Percentiles rank a stretch among this genome's conserved stretches.
phyloP scores from a whole-genome alignment of 2,797 vertebrate species.

The Melanotaenia maccullochi region DNA sequence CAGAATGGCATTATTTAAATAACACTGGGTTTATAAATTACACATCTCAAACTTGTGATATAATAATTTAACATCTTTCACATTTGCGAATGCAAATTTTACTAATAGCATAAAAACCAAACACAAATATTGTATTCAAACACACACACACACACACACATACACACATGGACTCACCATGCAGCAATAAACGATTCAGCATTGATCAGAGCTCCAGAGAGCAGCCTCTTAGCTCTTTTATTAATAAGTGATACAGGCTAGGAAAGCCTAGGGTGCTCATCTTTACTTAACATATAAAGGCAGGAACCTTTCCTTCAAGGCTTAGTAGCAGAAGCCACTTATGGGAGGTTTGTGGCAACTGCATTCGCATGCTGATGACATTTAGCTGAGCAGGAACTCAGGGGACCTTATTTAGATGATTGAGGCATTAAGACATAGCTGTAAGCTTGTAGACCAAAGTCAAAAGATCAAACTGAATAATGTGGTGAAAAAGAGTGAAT shows the following conservation, averaged over 20 bases:
- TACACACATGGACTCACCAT: slow-evolving; percentile 30
- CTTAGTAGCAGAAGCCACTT: slow-evolving; percentile 69
- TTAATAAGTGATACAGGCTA: slow-evolving; percentile 74
- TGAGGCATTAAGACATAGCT: slow-evolving; percentile 65
- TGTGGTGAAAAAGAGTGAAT: slow-evolving; percentile 36
- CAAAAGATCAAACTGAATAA: slow-evolving; percentile 53
- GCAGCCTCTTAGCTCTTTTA: slow-evolving; percentile 60
- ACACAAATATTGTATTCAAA: slow-evolving; percentile 4
- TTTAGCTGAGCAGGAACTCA: slow-evolving; percentile 59
- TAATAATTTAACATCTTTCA: background rate
- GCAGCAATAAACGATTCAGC: slow-evolving; percentile 61
- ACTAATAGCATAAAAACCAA: slow-evolving; percentile 14
- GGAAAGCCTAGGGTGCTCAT: slow-evolving; percentile 57
- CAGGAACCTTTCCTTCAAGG: slow-evolving; percentile 66
- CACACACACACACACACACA: slow-evolving; percentile 17
- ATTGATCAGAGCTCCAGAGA: slow-evolving; percentile 73
- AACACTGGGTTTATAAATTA: background rate
- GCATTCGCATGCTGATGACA: slow-evolving; percentile 71
- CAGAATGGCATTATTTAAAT: background rate
- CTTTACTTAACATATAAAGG: slow-evolving; percentile 74
- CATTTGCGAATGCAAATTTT: background rate
- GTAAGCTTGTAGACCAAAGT: slow-evolving; percentile 53
- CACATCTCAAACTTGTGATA: background rate
- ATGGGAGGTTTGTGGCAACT: slow-evolving; percentile 61
- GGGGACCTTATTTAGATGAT: slow-evolving; percentile 70